phyloP scores from a whole-genome alignment of 2,113 vertebrate genomes.

The Oncorhynchus kisutch region DNA sequence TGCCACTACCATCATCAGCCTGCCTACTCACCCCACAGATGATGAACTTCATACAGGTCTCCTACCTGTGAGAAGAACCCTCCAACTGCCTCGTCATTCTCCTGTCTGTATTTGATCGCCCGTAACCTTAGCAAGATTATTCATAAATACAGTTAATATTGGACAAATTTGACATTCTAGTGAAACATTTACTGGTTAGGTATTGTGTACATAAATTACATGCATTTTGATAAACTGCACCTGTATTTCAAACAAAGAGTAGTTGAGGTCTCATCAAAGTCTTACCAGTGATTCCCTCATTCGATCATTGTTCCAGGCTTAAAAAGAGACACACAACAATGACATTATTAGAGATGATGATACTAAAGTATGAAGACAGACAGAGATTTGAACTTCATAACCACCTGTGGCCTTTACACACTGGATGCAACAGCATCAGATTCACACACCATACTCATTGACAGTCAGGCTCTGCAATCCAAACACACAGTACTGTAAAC shows the following conservation, averaged over 20 bases:
- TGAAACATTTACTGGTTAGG: background rate
- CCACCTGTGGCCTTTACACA: background rate
- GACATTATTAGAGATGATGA: background rate
- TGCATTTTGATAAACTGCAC: background rate
- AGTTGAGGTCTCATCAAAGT: background rate
- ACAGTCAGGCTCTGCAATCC: no score
- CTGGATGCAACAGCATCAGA: background rate
- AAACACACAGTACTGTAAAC: no score
- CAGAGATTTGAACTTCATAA: background rate
- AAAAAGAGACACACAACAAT: conserved; percentile 27
- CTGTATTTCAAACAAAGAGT: background rate
- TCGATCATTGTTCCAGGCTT: conserved; percentile 98
- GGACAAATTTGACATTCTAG: background rate
- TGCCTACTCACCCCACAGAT: conserved; percentile 88
- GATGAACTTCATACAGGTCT: conserved; percentile 92
- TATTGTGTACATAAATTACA: background rate
- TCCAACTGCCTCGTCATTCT: conserved; percentile 92
- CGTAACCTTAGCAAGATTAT: conserved; percentile 82
- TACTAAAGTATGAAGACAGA: background rate
- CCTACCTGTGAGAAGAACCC: conserved; percentile 97
- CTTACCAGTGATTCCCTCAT: conserved; percentile 98
- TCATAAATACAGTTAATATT: background rate
- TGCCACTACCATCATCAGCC: background rate
- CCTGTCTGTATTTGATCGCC: conserved; percentile 89
- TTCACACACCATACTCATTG: background rate